A percentile compares a stretch with the other conserved stretches of the same genome.
These are phyloP conservation scores for Ageneiosus marmoratus DNA, from an alignment of 2,113 vertebrate species.

Conservation along the genomic window DNA sequence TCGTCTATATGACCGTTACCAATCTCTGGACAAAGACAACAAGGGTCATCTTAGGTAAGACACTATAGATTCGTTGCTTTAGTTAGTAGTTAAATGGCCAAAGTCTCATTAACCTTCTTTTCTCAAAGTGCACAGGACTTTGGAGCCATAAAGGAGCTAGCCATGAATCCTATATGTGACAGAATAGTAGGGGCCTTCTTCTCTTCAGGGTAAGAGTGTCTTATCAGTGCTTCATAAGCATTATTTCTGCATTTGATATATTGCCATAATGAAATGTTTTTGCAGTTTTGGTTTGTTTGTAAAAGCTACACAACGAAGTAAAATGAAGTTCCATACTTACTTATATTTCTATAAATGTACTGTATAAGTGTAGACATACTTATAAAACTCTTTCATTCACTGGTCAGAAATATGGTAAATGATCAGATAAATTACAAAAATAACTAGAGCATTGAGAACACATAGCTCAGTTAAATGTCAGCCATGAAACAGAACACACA, in stretches of 20 bases:
- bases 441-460: background rate
- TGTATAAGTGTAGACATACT: background rate
- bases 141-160: constrained; percentile 66
- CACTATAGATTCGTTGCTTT: background rate
- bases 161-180: constrained; percentile 77
- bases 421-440: background rate
- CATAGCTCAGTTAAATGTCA: background rate
- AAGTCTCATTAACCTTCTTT: background rate
- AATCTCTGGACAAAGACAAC: constrained; percentile 69
- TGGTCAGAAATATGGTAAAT: background rate
- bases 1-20: constrained; percentile 75
- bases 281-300: background rate
- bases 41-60: constrained; percentile 75
- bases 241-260: background rate
- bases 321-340: too few relatives aligned
- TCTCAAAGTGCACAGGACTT: constrained; percentile 72
- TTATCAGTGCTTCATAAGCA: background rate
- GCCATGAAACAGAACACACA: background rate
- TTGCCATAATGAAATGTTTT: too few relatives aligned
- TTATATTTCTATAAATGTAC: too few relatives aligned
- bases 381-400: background rate
- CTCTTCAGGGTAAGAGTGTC: constrained; percentile 62
- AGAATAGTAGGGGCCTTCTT: constrained; percentile 80
- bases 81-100: background rate
- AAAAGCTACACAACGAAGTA: too few relatives aligned